Base-by-base conservation (phyloP, 2,888 invertebrate species). In the Stomorhina lunata region DNA sequence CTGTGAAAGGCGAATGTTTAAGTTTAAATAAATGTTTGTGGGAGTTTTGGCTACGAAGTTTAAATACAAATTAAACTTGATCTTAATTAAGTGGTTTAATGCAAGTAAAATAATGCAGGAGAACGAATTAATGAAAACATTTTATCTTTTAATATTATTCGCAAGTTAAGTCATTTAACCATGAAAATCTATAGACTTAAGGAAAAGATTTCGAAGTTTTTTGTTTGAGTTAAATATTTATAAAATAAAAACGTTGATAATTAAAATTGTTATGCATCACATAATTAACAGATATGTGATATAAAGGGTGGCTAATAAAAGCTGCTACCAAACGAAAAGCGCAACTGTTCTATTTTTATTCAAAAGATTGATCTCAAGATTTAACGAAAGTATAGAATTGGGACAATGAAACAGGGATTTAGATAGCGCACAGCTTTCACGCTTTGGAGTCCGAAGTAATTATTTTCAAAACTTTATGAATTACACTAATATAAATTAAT, bases 71-170 rank as follows among this genome's bases (percentile, higher is more conserved):
- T 48, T 59, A 0, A 37, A 48, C 66, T 68, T 63, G 48, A n/a
- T 66, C 25, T 66, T 79, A 79, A 79, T 72, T 72, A 72, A 72
- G 72, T 65, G 79, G 65, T 72, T 79, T 59, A 72, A 59, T 40
- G 72, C 10, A 4, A 4, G 20, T 10, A 22, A 4, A 43, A 50
- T n/a, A n/a, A n/a, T n/a, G n/a, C n/a, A n/a, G n/a, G 40, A 22
- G 27, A 50, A 50, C n/a, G 15, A 40, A 17, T 27, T 22, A 22
- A 50, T 25, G 12, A 66, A 43, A 2, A 15, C 22, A 61, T 32
- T 61, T 48, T 50, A 20, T n/a, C n/a, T 27, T 45, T 22, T 32
- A 22, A 43, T 65, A 32, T 65, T 32, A 45, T 20, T 37, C 22
- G 9, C 6, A 25, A 48, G 12, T 69, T 17, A 12, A 61, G 12